Evolutionary conservation across 2,888 invertebrate genomes (phyloP).

Genomic region (Nineta flava): DNA sequence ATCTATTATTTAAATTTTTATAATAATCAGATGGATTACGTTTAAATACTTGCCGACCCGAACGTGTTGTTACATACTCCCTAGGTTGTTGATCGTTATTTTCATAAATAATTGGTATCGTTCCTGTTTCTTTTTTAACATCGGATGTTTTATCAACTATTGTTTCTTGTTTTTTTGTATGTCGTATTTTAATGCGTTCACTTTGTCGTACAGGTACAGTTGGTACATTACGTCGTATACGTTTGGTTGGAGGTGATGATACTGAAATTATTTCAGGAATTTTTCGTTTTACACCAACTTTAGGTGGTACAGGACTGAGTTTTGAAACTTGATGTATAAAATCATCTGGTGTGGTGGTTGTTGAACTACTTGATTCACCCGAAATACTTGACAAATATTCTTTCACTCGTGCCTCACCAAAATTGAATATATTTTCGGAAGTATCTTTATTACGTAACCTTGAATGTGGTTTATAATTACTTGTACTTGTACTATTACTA

Average conservation of each 20-base stretch:
- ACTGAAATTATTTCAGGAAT: neutral
- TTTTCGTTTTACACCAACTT: neutral
- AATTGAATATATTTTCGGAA: constrained; percentile 26
- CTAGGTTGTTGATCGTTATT: neutral
- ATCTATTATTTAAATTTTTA: neutral
- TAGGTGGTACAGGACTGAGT: constrained; percentile 4
- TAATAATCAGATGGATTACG: neutral
- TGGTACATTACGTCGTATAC: neutral
- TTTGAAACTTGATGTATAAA: neutral
- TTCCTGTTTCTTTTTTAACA: no score
- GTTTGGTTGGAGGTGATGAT: neutral
- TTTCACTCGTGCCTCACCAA: constrained; percentile 30
- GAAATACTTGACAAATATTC: constrained; percentile 32
- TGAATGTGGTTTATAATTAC: constrained; percentile 6
- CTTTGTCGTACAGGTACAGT: constrained; percentile 18
- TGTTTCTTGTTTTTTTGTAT: constrained; percentile 21
- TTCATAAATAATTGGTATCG: no score
- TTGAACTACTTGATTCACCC: constrained; percentile 18
- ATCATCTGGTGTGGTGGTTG: constrained; percentile 11
- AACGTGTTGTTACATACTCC: neutral
- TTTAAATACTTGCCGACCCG: constrained; percentile 5
- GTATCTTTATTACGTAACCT: constrained; percentile 13
- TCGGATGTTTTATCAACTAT: constrained; percentile 12
- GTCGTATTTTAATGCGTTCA: constrained; percentile 23
- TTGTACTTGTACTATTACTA: constrained; percentile 14